These are phyloP conservation scores for Tokudaia tokunoshimensis DNA, from an alignment of 2,797 vertebrate genomes.

Conservation along the genomic window DNA sequence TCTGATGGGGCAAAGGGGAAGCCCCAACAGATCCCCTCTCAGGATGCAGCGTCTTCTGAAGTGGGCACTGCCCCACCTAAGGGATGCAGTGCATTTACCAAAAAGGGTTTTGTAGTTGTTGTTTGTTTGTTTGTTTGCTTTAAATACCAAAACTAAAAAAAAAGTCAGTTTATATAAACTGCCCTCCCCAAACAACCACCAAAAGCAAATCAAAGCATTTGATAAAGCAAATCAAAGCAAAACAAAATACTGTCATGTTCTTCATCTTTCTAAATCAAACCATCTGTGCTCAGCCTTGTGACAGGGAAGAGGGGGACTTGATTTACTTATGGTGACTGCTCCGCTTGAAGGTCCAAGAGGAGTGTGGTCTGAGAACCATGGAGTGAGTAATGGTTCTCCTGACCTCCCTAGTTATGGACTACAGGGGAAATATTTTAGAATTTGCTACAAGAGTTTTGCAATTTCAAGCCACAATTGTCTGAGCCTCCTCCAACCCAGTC, in stretches of 20 bases:
- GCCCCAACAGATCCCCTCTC: slow-evolving; percentile 61
- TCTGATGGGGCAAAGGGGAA: background rate
- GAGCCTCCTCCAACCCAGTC: slow-evolving; percentile 41
- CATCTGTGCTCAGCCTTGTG: slow-evolving; percentile 58
- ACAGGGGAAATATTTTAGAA: slow-evolving; percentile 54
- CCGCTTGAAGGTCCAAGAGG: slow-evolving; percentile 55
- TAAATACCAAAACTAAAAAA: slow-evolving; percentile 89
- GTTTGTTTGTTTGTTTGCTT: slow-evolving; percentile 84
- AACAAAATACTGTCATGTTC: slow-evolving; percentile 82
- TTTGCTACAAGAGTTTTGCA: slow-evolving; percentile 63
- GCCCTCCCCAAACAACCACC: slow-evolving; percentile 78
- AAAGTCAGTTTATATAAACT: slow-evolving; percentile 89
- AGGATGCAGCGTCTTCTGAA: slow-evolving; percentile 77
- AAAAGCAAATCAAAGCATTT: slow-evolving; percentile 77
- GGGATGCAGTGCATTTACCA: slow-evolving; percentile 81
- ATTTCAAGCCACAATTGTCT: slow-evolving; percentile 39
- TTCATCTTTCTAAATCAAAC: slow-evolving; percentile 80
- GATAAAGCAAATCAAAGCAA: slow-evolving; percentile 76
- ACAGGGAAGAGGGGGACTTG: slow-evolving; percentile 66
- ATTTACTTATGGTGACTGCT: slow-evolving; percentile 27
- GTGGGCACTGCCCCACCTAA: slow-evolving; percentile 47
- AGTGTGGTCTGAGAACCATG: slow-evolving; percentile 56
- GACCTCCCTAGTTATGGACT: background rate
- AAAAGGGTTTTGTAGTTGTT: slow-evolving; percentile 68
- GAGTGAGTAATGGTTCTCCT: slow-evolving; percentile 66